Percentiles rank a stretch among this genome's conserved stretches.
These are phyloP conservation scores for Enteromius treurensis DNA, from an alignment of 2,797 vertebrate species.

Conservation along the genomic window DNA sequence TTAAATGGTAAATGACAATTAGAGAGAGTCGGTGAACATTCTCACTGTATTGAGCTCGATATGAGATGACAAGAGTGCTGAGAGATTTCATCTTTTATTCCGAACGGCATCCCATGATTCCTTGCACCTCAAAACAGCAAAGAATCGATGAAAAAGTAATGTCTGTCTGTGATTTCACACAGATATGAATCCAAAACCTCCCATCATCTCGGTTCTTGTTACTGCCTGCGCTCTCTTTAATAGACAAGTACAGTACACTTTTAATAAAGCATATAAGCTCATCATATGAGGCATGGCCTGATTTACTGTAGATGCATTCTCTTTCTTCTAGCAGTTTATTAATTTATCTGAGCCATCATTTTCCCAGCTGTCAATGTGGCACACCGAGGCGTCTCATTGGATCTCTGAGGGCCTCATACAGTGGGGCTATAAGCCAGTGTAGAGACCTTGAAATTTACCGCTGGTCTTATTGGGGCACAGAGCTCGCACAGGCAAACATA, in stretches of 20 bases:
- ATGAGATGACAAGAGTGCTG: background rate
- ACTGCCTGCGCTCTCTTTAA: slow-evolving; percentile 7
- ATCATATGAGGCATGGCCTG: slow-evolving; percentile 38
- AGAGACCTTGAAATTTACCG: slow-evolving; percentile 34
- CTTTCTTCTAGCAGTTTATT: slow-evolving; percentile 51
- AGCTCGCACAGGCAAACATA: slow-evolving; percentile 22
- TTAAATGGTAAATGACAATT: slow-evolving; percentile 34
- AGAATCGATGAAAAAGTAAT: slow-evolving; percentile 23
- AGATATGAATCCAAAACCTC: slow-evolving; percentile 16
- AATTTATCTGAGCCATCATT: slow-evolving; percentile 53
- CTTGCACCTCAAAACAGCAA: background rate
- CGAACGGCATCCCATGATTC: background rate
- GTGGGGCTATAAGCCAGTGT: slow-evolving; percentile 14
- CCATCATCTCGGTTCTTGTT: background rate
- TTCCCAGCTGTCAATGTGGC: slow-evolving; percentile 49
- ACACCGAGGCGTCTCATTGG: slow-evolving; percentile 18
- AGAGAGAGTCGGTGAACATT: slow-evolving; percentile 9
- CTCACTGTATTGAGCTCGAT: slow-evolving; percentile 5
- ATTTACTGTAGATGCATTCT: slow-evolving; percentile 37
- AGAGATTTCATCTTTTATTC: slow-evolving; percentile 20
- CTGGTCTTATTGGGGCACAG: slow-evolving; percentile 35
- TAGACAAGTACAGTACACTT: slow-evolving; percentile 10
- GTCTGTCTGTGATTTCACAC: slow-evolving; percentile 17
- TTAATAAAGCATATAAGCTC: slow-evolving; percentile 40
- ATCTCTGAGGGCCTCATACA: slow-evolving; percentile 28